Percentiles rank a stretch among this genome's conserved stretches.
These are phyloP conservation scores for Nemurella pictetii DNA, from an alignment of 2,888 invertebrate genomes.

Conservation along the genomic window DNA sequence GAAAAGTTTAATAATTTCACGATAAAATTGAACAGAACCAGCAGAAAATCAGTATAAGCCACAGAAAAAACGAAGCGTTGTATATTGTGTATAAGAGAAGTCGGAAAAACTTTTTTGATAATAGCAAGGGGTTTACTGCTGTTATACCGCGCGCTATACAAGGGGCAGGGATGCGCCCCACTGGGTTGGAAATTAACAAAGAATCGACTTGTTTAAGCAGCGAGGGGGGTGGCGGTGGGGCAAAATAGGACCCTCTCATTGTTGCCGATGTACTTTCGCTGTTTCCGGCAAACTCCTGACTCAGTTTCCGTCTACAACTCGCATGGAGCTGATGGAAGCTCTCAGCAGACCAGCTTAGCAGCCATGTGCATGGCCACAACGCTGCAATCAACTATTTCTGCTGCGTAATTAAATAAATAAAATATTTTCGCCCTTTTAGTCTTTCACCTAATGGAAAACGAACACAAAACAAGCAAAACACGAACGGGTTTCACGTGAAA, in stretches of 20 bases:
- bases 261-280: conserved; percentile 15
- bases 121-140: neutral
- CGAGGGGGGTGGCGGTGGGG: neutral
- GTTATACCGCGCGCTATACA: neutral
- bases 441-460: no score
- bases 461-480: no score
- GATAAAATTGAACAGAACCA: neutral
- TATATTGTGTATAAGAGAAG: neutral
- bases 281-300: conserved; percentile 23
- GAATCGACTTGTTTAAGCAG: conserved; percentile 10
- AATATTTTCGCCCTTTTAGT: no score
- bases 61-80: neutral
- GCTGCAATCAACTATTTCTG: no score
- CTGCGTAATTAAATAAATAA: no score
- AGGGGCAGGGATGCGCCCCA: conserved; percentile 26
- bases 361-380: no score
- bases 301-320: conserved; percentile 15
- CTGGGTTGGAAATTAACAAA: conserved; percentile 31
- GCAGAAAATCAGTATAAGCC: neutral
- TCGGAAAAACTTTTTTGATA: neutral
- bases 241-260: conserved; percentile 11
- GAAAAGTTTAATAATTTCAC: no score
- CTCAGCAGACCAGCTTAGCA: no score
- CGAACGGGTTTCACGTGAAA: no score
- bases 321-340: neutral